Evolutionary conservation across 2,113 vertebrate genomes (phyloP), one percentile per base, ranked within the genome.

Genomic region (Sus scrofa): DNA sequence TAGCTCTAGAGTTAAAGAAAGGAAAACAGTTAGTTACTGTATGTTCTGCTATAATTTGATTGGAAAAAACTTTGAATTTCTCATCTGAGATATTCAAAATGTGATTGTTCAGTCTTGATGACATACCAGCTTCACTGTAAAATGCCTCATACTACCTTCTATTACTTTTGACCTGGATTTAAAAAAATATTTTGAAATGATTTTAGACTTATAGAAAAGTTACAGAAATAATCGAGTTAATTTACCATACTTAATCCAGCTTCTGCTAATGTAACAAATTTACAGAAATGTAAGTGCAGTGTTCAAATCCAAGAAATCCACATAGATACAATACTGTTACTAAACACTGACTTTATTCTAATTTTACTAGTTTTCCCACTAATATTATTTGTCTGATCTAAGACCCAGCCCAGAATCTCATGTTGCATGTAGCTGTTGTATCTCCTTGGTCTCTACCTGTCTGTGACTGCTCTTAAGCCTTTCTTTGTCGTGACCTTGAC

Each of bases 341-440:
- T 67, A 60, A 58, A 90, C 50, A 16, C 18, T 71, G 50, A 79
- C 15, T 8, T 62, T 96, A 30, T 50, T 91, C 54, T 88, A 50
- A 91, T 93, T 91, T 81, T 56, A 91, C 3, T 30, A 9, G 11
- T 77, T 93, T 94, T 96, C 39, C 7, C 71, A 88, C 20, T 60
- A 70, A 70, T 60, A 8, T 32, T 39, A 65, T 62, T 94, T 89
- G 81, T 94, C 65, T 93, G 52, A 54, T 60, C 12, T 7, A 37
- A 34, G 65, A 60, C 15, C 4, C 13, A 67, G 14, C 27, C 39
- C 18, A 58, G 30, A 56, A 78, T 79, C 37, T 26, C 27, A 15
- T 58, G 24, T 26, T 58, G 13, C 39, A 52, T 37, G 77, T 70
- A 79, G 24, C 24, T 77, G 14, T 83, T 62, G 8, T 1, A 10